Percentiles rank a stretch among this genome's conserved stretches.
Evolutionary conservation across 2,797 vertebrate genomes (phyloP).

Genomic region (Anguilla megastoma): DNA sequence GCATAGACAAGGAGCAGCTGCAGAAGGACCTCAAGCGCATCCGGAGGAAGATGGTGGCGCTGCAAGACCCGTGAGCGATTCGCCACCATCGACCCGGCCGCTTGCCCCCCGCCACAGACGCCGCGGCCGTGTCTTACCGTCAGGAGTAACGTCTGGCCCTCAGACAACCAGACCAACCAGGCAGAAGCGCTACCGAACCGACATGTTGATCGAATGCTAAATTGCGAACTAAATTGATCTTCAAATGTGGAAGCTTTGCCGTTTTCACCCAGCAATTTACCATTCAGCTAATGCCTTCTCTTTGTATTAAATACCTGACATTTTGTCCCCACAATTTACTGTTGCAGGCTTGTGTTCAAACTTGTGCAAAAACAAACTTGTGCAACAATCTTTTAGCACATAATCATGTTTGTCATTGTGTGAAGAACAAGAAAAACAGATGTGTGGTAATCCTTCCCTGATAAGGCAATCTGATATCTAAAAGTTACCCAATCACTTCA

Average conservation of each 20-base stretch:
- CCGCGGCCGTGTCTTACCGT: background rate
- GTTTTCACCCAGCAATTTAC: background rate
- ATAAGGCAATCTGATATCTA: background rate
- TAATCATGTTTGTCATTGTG: background rate
- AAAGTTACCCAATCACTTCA: background rate
- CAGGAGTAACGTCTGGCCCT: background rate
- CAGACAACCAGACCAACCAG: background rate
- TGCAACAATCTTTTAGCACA: background rate
- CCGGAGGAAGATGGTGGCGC: conserved; percentile 52
- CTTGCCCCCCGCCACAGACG: background rate
- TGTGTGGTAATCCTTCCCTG: background rate
- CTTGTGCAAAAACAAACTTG: background rate
- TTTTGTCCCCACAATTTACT: background rate
- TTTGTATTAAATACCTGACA: background rate
- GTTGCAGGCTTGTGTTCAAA: background rate
- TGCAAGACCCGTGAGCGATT: conserved; percentile 54
- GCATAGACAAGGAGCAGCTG: conserved; percentile 75
- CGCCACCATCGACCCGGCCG: background rate
- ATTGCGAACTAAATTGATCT: background rate
- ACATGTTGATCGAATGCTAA: background rate
- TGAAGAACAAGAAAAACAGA: background rate
- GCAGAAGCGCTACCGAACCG: background rate
- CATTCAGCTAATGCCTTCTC: background rate
- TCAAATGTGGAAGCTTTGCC: background rate
- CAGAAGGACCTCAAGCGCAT: conserved; percentile 69